Conservation (phyloP, 2,888 invertebrate genomes). For the Athalia circularis region DNA sequence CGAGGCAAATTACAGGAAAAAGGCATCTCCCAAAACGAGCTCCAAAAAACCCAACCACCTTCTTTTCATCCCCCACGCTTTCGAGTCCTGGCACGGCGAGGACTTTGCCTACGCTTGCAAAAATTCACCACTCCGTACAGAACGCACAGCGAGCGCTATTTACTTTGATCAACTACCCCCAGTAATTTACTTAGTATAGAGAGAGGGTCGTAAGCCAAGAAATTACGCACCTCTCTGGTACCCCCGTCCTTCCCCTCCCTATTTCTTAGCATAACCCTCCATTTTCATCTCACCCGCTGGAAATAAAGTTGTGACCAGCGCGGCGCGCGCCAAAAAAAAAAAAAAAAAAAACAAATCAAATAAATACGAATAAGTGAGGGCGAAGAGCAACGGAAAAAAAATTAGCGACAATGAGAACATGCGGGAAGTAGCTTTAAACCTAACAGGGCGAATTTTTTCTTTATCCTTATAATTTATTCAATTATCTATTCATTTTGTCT, state of each 20-base stretch:
- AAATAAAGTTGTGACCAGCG: slow-evolving; percentile 25
- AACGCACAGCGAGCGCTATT: slow-evolving; percentile 4
- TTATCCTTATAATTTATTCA: no score
- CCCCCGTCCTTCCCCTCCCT: no score
- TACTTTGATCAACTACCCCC: slow-evolving; percentile 43
- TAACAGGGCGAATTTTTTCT: no score
- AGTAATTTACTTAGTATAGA: slow-evolving; percentile 27
- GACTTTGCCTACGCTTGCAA: slow-evolving; percentile 24
- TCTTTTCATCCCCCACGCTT: slow-evolving; percentile 10
- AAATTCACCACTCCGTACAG: slow-evolving; percentile 15
- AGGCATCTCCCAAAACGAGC: no score
- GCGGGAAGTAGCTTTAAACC: no score
- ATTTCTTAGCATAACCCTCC: no score
- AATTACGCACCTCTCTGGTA: slow-evolving; percentile 36
- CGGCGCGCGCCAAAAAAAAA: not conserved
- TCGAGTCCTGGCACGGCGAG: not conserved
- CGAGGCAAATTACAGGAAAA: no score
- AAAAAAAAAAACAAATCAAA: not conserved
- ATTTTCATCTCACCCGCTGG: not conserved
- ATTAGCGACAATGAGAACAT: not conserved
- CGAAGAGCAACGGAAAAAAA: not conserved
- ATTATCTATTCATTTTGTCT: no score
- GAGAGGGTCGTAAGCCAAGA: slow-evolving; percentile 37
- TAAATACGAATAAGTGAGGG: not conserved
- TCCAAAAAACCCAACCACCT: no score